A percentile compares a stretch with the other conserved stretches of the same genome.
Evolutionary conservation across 2,797 vertebrate species (phyloP).

Genomic region (Megalops cyprinoides): DNA sequence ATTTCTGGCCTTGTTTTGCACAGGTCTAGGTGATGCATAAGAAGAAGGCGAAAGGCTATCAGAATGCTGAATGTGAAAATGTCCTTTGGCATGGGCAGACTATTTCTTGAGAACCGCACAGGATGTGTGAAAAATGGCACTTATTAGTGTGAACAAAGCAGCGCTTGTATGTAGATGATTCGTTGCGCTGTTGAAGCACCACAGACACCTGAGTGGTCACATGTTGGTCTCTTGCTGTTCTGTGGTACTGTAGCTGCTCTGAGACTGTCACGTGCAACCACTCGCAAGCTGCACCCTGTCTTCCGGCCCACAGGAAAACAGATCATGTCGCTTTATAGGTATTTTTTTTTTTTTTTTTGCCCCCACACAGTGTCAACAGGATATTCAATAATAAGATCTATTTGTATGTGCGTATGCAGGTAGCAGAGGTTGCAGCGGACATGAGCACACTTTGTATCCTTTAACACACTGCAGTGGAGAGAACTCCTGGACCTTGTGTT

Average conservation of each 20-base stretch:
- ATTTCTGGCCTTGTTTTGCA: too few species aligned
- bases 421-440: background rate
- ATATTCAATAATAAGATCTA: conserved; percentile 11
- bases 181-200: background rate
- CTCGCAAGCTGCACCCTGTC: conserved; percentile 5
- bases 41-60: too few species aligned
- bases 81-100: too few species aligned
- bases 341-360: conserved; percentile 15
- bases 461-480: background rate
- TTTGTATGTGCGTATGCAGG: background rate
- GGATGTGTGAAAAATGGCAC: background rate
- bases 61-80: too few species aligned
- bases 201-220: background rate
- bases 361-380: conserved; percentile 5
- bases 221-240: background rate
- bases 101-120: background rate
- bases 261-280: background rate
- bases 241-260: background rate
- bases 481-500: background rate
- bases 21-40: too few species aligned
- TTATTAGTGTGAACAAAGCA: background rate
- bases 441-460: too few species aligned
- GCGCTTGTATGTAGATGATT: background rate
- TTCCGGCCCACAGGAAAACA: conserved; percentile 4
- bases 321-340: background rate